Evolutionary conservation across 2,113 vertebrate species (phyloP), one percentile per base, ranked within the genome.

Genomic region (Passer domesticus): DNA sequence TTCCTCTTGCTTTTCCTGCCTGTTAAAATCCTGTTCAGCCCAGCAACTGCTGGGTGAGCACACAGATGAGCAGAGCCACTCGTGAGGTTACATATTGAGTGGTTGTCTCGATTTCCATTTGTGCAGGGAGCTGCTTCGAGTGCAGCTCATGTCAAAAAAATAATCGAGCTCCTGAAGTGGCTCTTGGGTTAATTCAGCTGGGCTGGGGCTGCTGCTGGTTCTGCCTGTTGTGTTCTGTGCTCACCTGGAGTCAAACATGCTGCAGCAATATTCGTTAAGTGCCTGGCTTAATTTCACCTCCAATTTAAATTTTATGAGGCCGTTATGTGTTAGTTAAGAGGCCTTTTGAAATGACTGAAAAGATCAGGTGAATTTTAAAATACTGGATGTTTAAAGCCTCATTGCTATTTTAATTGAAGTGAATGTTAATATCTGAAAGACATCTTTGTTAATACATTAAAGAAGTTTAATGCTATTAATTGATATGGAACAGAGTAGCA

Each of bases 381-480:
- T 6, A 33, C 43, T 25, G 90, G 79, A 13, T 89, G 68, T 66
- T 95, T 95, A 92, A 96, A 96, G 91, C 5, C 87, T 91, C 89
- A 21, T 90, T 90, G 91, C 95, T 94, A 2, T 92, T 97, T 97
- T 95, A 96, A 97, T 96, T 97, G 94, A 95, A 89, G 58, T 50
- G 76, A 91, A 94, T 95, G 94, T 97, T 93, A 97, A 96, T 94
- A 83, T 62, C 81, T 79, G 82, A 93, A 83, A 79, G 92, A 90
- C 78, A 90, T 93, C 76, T 96, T 91, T 89, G 94, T 97, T 96
- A 96, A 95, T 69, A 77, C 66, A 82, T 97, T 97, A 82, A 91
- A 81, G 76, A 70, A 96, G 97, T 96, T 98, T 97, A 96, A 94
- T 83, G 93, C 81, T 96, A 78, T 95, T 95, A 97, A 97, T 97